These are phyloP conservation scores for Thereva unica DNA, from an alignment of 2,888 invertebrate genomes.

Conservation along the genomic window DNA sequence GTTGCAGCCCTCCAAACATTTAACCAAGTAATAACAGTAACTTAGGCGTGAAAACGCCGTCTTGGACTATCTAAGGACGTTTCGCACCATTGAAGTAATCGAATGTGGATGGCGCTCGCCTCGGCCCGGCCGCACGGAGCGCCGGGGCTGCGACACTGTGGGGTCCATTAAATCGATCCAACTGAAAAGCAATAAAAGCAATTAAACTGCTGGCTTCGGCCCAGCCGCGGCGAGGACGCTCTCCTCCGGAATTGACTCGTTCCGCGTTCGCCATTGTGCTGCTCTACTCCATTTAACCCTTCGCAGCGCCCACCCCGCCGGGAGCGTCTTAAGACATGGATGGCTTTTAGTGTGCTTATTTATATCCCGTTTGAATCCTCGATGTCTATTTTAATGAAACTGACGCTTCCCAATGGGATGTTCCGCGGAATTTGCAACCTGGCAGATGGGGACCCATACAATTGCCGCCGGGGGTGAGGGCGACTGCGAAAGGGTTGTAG, in stretches of 20 bases:
- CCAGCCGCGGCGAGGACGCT: constrained; percentile 36
- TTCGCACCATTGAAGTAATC: constrained; percentile 27
- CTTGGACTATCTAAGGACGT: constrained; percentile 20
- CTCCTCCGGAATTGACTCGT: constrained; percentile 38
- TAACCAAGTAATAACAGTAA: constrained; percentile 38
- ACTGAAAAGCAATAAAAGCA: constrained; percentile 41
- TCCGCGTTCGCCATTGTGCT: constrained; percentile 33
- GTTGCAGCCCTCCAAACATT: constrained; percentile 26
- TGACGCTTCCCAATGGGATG: constrained; percentile 8
- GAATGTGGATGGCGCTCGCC: neutral
- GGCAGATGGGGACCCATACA: constrained; percentile 16
- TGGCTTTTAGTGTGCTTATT: constrained; percentile 37
- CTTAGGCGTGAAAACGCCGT: constrained; percentile 39
- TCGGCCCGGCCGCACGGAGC: neutral
- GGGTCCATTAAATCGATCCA: constrained; percentile 39
- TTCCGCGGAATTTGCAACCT: constrained; percentile 16
- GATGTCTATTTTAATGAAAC: constrained; percentile 37
- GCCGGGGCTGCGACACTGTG: constrained; percentile 16
- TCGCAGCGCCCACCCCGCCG: constrained; percentile 11
- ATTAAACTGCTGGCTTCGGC: constrained; percentile 40
- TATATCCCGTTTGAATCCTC: constrained; percentile 37
- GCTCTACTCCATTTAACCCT: constrained; percentile 34
- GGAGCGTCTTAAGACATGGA: constrained; percentile 16
- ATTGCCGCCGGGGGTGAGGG: neutral
- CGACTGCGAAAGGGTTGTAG: constrained; percentile 12